A percentile compares a stretch with the other conserved stretches of the same genome.
phyloP scores from a whole-genome alignment of 2,888 invertebrate genomes.

The Phoenoteleia sp. region DNA sequence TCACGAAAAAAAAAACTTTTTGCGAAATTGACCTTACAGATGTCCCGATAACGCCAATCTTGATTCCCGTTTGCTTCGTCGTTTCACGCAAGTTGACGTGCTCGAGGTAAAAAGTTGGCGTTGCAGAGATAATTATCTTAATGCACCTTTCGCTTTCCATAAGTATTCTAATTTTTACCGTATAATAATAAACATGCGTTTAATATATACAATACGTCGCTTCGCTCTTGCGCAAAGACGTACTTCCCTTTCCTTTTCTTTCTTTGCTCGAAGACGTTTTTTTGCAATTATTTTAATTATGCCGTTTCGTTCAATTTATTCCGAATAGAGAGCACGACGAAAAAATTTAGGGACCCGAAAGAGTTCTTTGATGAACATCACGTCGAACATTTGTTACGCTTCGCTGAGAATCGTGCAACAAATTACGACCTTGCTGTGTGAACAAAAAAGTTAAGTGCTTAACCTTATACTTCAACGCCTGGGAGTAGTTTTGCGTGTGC shows the following conservation, averaged over 20 bases:
- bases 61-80: slow-evolving; percentile 13
- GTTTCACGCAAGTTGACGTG: slow-evolving; percentile 60
- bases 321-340: background rate
- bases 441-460: background rate
- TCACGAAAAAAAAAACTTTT: slow-evolving; percentile 21
- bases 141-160: slow-evolving; percentile 51
- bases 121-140: slow-evolving; percentile 45
- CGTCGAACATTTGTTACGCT: background rate
- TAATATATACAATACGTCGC: slow-evolving; percentile 15
- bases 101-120: slow-evolving; percentile 28
- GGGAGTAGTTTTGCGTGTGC: background rate
- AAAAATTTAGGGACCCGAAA: background rate
- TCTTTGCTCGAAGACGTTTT: slow-evolving; percentile 14
- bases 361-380: background rate
- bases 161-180: slow-evolving; percentile 32
- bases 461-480: background rate
- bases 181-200: slow-evolving; percentile 33
- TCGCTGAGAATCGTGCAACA: background rate
- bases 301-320: slow-evolving; percentile 39
- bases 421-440: background rate
- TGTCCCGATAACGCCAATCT: slow-evolving; percentile 36
- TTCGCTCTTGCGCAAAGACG: slow-evolving; percentile 37
- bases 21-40: slow-evolving; percentile 17
- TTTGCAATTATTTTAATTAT: slow-evolving; percentile 53
- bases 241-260: slow-evolving; percentile 31